Evolutionary conservation across 2,113 vertebrate genomes (phyloP).

Genomic region (Tonatia bakeri): DNA sequence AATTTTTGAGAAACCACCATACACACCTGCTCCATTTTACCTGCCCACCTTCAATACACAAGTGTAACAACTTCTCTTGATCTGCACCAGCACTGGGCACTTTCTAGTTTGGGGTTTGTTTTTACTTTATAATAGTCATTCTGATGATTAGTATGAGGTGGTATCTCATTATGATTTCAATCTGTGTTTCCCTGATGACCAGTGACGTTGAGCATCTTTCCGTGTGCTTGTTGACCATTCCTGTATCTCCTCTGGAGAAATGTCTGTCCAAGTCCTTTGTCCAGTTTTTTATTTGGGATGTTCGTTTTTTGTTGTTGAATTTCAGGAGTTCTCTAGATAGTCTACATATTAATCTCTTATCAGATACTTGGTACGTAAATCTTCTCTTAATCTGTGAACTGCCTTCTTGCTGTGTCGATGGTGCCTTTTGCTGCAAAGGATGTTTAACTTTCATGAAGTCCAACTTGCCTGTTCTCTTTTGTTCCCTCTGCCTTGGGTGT

Average conservation of each 20-base stretch:
- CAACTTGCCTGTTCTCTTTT: background rate
- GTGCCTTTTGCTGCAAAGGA: background rate
- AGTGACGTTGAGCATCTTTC: background rate
- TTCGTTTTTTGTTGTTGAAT: background rate
- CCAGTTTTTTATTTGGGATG: background rate
- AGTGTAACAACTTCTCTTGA: background rate
- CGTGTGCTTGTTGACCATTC: background rate
- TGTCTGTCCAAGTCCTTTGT: background rate
- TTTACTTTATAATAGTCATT: background rate
- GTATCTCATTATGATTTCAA: background rate
- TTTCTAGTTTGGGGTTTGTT: background rate
- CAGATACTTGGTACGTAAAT: background rate
- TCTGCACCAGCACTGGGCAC: background rate
- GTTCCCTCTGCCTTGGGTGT: background rate
- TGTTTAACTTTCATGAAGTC: background rate
- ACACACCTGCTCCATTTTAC: background rate
- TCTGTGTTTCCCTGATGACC: background rate
- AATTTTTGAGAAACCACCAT: background rate
- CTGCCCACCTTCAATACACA: background rate
- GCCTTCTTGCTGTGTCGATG: background rate
- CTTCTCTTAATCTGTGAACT: background rate
- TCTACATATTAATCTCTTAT: background rate
- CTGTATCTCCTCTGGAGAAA: background rate
- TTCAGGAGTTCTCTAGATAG: background rate
- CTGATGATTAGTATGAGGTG: background rate